Conservation (phyloP, 2,113 vertebrate species). For the Phrynosoma platyrhinos region DNA sequence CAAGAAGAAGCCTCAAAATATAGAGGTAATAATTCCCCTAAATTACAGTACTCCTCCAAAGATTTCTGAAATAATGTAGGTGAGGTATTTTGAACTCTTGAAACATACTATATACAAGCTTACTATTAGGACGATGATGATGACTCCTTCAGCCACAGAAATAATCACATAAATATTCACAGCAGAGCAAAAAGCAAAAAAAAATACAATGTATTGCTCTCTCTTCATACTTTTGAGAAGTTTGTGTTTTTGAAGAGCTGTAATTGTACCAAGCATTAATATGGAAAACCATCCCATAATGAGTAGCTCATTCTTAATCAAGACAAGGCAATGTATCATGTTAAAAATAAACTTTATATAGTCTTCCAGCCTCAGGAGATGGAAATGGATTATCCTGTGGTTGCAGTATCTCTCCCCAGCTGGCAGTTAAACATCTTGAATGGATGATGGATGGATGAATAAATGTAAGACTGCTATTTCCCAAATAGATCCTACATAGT, state of each 20-base stretch:
- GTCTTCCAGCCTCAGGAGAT: fast-evolving
- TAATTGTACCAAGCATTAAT: not conserved
- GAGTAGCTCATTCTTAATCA: slow-evolving; percentile 4
- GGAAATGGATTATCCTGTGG: not conserved
- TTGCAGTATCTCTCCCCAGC: not conserved
- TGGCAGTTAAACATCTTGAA: slow-evolving; percentile 37
- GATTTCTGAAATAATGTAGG: slow-evolving; percentile 13
- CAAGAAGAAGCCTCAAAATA: not conserved
- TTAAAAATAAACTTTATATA: not conserved
- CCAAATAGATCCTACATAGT: slow-evolving; percentile 43
- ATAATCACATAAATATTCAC: not conserved
- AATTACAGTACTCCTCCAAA: slow-evolving; percentile 8
- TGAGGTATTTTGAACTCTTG: slow-evolving; percentile 5
- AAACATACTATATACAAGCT: slow-evolving; percentile 1
- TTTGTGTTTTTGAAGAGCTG: not conserved
- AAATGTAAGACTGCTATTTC: slow-evolving; percentile 45
- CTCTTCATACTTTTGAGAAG: not conserved
- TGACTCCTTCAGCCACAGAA: not conserved
- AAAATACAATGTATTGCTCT: not conserved
- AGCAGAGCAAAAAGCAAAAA: not conserved
- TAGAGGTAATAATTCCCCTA: not conserved
- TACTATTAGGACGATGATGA: not conserved
- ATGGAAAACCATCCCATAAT: not conserved
- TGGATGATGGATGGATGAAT: slow-evolving; percentile 50
- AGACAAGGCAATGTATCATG: not conserved